Percentiles rank a stretch among this genome's conserved stretches.
phyloP scores from a whole-genome alignment of 2,797 vertebrate species.

The Austrolebias charrua region DNA sequence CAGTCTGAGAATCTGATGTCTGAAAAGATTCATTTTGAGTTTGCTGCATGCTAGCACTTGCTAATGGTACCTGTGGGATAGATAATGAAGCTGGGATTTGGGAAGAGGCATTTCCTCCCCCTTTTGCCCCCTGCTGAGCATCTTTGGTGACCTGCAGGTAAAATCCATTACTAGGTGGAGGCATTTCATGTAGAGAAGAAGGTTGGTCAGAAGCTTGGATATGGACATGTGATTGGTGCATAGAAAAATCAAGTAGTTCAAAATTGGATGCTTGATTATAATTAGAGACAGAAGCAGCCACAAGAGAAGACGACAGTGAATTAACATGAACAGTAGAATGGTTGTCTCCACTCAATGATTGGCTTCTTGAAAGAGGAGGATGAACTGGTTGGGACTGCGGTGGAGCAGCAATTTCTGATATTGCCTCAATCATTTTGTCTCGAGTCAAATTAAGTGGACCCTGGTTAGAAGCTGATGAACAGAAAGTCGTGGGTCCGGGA shows the following conservation, averaged over 20 bases:
- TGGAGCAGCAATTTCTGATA: constrained; percentile 61
- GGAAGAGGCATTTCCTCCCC: constrained; percentile 58
- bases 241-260: constrained; percentile 86
- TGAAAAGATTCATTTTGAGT: constrained; percentile 39
- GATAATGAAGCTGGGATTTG: constrained; percentile 43
- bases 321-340: constrained; percentile 58
- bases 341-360: constrained; percentile 59
- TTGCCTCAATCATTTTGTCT: constrained; percentile 69
- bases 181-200: constrained; percentile 68
- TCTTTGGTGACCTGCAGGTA: constrained; percentile 95
- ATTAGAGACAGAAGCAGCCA: constrained; percentile 66
- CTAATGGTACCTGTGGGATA: constrained; percentile 41
- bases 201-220: constrained; percentile 61
- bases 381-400: constrained; percentile 58
- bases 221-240: constrained; percentile 79
- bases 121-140: constrained; percentile 72
- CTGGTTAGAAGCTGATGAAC: constrained; percentile 62
- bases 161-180: constrained; percentile 82
- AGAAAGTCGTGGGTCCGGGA: constrained; percentile 64
- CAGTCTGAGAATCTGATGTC: constrained; percentile 45
- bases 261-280: constrained; percentile 76
- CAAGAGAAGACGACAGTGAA: constrained; percentile 57
- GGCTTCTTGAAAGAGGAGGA: constrained; percentile 64
- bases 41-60: constrained; percentile 45
- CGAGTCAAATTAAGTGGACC: constrained; percentile 78